phyloP scores from a whole-genome alignment of 2,113 vertebrate species.

The Calypte anna region DNA sequence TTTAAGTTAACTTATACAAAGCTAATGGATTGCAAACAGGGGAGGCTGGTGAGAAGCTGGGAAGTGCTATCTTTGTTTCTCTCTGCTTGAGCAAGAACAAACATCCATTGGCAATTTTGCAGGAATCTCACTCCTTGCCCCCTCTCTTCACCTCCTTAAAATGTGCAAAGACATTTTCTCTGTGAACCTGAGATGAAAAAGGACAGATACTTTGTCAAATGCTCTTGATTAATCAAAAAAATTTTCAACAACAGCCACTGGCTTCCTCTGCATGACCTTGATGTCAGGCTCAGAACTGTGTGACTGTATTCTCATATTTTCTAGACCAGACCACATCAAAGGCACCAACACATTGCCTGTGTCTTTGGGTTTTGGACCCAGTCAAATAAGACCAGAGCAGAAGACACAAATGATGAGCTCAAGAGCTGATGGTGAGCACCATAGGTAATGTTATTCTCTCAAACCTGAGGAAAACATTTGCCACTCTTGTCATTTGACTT shows the following conservation, averaged over 20 bases:
- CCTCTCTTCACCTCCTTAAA: neutral
- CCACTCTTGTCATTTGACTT: neutral
- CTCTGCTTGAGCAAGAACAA: neutral
- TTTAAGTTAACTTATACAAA: slow-evolving; percentile 11
- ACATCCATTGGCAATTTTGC: neutral
- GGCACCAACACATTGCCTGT: no score
- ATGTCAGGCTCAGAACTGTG: neutral
- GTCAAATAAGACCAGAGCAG: neutral
- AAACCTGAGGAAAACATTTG: neutral
- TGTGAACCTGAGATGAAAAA: neutral
- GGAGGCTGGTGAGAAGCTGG: neutral
- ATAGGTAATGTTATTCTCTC: neutral
- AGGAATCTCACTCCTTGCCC: neutral
- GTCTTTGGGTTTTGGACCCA: neutral
- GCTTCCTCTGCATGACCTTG: neutral
- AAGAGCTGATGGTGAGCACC: neutral
- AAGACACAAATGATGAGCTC: neutral
- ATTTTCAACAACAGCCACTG: neutral
- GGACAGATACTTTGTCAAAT: neutral
- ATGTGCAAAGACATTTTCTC: neutral
- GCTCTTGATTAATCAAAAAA: neutral
- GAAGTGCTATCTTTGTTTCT: neutral
- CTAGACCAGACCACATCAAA: neutral
- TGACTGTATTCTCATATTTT: neutral
- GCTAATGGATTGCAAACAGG: neutral